Evolutionary conservation across 2,113 vertebrate species (phyloP).

Genomic region (Sus scrofa): DNA sequence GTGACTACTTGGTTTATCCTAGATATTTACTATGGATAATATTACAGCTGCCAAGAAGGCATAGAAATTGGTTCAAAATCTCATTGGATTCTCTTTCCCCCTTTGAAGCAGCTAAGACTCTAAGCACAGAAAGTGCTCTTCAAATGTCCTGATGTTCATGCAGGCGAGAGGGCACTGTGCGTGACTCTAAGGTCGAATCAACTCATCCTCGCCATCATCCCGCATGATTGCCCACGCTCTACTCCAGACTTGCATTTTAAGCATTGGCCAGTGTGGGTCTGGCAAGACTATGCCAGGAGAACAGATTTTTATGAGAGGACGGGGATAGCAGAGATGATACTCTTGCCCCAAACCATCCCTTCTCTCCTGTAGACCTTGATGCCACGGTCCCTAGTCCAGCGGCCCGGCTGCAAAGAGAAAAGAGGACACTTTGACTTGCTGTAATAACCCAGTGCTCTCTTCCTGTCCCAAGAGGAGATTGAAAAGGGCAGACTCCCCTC

Average conservation of each 20-base stretch:
- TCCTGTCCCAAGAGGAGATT: neutral
- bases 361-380: neutral
- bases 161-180: neutral
- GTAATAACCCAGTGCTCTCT: neutral
- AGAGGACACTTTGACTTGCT: neutral
- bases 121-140: slow-evolving; percentile 61
- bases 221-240: neutral
- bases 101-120: slow-evolving; percentile 59
- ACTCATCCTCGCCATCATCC: neutral
- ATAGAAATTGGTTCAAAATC: slow-evolving; percentile 67
- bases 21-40: slow-evolving; percentile 73
- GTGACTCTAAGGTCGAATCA: slow-evolving; percentile 1
- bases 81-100: slow-evolving; percentile 66
- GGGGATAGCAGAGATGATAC: neutral
- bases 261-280: neutral
- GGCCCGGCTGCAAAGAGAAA: neutral
- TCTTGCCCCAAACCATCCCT: neutral
- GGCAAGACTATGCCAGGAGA: neutral
- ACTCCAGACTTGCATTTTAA: neutral
- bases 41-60: slow-evolving; percentile 65
- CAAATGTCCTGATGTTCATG: neutral
- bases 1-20: slow-evolving; percentile 66
- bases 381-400: neutral
- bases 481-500: neutral
- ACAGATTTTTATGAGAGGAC: slow-evolving; percentile 15